These are phyloP conservation scores for Andricus grossulariae DNA, from an alignment of 1,140 invertebrate species.

Conservation along the genomic window DNA sequence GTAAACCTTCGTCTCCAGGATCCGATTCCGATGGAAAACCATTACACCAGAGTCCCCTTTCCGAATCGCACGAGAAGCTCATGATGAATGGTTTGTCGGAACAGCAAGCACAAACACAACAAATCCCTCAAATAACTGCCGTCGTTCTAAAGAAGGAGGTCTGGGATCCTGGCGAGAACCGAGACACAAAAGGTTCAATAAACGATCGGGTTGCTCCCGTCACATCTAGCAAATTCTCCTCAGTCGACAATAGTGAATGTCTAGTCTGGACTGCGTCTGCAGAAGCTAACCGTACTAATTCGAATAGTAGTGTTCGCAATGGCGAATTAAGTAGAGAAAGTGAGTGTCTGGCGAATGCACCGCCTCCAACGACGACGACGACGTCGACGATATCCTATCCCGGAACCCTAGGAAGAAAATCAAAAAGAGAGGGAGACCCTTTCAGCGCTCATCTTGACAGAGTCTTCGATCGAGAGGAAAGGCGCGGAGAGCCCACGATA, in stretches of 20 bases:
- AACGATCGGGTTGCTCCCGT: too few species aligned
- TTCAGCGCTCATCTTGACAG: slow-evolving; percentile 84
- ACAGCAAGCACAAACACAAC: slow-evolving; percentile 27
- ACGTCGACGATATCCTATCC: slow-evolving; percentile 42
- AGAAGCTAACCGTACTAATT: slow-evolving; percentile 66
- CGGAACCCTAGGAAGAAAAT: slow-evolving; percentile 39
- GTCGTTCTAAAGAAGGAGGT: slow-evolving; percentile 77
- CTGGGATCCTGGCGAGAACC: slow-evolving; percentile 79
- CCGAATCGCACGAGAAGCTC: slow-evolving; percentile 59
- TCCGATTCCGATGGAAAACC: slow-evolving; percentile 59
- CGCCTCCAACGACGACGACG: background rate
- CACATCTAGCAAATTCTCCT: too few species aligned
- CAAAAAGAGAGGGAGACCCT: slow-evolving; percentile 77
- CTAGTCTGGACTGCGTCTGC: slow-evolving; percentile 77
- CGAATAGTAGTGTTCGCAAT: slow-evolving; percentile 53
- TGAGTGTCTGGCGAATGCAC: slow-evolving; percentile 47
- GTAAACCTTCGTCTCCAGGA: slow-evolving; percentile 73
- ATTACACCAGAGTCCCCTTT: slow-evolving; percentile 35
- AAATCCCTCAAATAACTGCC: slow-evolving; percentile 58
- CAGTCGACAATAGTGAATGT: slow-evolving; percentile 64
- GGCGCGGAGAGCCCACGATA: slow-evolving; percentile 67
- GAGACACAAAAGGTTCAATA: slow-evolving; percentile 37
- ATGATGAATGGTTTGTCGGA: slow-evolving; percentile 54
- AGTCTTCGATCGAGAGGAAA: slow-evolving; percentile 84
- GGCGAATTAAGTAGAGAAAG: slow-evolving; percentile 41